Conservation (phyloP, 2,888 invertebrate species). For the Stenodema calcarata region DNA sequence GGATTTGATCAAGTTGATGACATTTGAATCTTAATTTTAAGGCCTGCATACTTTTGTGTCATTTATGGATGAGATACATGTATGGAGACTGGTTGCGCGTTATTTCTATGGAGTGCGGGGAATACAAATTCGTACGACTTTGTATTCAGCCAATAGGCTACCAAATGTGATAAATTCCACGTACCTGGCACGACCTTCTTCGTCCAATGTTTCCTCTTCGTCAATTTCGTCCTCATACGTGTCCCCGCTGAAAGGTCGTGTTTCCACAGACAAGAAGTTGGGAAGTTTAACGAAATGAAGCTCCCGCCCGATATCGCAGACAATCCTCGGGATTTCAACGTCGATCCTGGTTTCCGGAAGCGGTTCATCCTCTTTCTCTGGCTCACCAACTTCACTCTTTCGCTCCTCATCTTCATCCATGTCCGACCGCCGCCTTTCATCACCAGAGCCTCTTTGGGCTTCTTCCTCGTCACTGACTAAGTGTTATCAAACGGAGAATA, state of each 20-base stretch:
- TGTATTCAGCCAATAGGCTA: too few species aligned
- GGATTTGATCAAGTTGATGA: too few species aligned
- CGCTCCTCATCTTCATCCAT: constrained; percentile 32
- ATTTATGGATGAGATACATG: too few species aligned
- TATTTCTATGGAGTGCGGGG: too few species aligned
- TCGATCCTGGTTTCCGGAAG: constrained; percentile 93
- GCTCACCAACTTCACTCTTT: constrained; percentile 26
- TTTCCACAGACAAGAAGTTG: constrained; percentile 97
- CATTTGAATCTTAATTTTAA: too few species aligned
- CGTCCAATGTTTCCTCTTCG: constrained; percentile 96
- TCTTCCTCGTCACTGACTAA: constrained; percentile 57
- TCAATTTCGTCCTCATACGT: constrained; percentile 99
- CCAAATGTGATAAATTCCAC: not conserved
- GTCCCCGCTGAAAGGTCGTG: constrained; percentile 91
- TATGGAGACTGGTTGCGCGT: too few species aligned
- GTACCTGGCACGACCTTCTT: constrained; percentile 90
- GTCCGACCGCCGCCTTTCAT: constrained; percentile 57
- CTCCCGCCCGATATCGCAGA: constrained; percentile 88
- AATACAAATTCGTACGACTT: too few species aligned
- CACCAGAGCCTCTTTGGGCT: constrained; percentile 60
- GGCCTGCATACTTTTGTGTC: too few species aligned
- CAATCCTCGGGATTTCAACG: constrained; percentile 95
- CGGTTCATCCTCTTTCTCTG: constrained; percentile 71
- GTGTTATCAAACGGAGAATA: not conserved
- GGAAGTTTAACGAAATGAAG: constrained; percentile 96